Evolutionary conservation across 2,113 vertebrate species (phyloP), one percentile per base, ranked within the genome.

Genomic region (Equus przewalskii): DNA sequence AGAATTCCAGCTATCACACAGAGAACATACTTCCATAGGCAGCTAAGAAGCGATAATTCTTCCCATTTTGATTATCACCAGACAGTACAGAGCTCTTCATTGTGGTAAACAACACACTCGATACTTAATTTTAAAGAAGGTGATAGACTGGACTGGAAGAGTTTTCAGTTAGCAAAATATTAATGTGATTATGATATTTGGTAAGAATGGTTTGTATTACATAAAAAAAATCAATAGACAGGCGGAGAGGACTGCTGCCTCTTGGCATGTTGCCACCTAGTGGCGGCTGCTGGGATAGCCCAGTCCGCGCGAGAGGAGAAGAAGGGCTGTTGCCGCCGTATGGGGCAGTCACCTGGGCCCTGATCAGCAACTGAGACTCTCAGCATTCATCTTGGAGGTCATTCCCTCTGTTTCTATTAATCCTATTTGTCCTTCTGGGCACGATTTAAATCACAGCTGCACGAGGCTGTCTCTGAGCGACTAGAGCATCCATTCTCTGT

Each of bases 191-290:
- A 12, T 84, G 96, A 46, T 41, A 2, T 58, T 94, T 96, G 88
- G 49, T 82, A 94, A 96, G 95, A 95, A 94, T 14, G 95, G 5
- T 83, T 96, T 96, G 84, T 26, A 28, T 54, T 80, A 54, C 21
- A 89, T 72, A 15, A 6, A 75, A 75, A 18, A 86, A 93, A 36
- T 33, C 51, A 19, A 83, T 36, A 7, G 1, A 12, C 78, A 24
- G 92, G 51, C 56, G 76, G 51, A 91, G 41, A 21, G 24, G 6
- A 89, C 69, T 10, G 96, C 46, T 86, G 96, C 30, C 44, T 93
- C 99, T 98, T 96, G 62, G 62, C 97, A 1, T 95, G 98, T 95
- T 98, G 99, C 99, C 99, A 99, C 79, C 99, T 99, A 95, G 99
- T 98, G 99, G 99, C 56, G 26, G 94, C 89, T 97, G 2, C 96